A percentile compares a stretch with the other conserved stretches of the same genome.
Evolutionary conservation across 1,140 invertebrate genomes (phyloP).

Genomic region (Apis laboriosa): DNA sequence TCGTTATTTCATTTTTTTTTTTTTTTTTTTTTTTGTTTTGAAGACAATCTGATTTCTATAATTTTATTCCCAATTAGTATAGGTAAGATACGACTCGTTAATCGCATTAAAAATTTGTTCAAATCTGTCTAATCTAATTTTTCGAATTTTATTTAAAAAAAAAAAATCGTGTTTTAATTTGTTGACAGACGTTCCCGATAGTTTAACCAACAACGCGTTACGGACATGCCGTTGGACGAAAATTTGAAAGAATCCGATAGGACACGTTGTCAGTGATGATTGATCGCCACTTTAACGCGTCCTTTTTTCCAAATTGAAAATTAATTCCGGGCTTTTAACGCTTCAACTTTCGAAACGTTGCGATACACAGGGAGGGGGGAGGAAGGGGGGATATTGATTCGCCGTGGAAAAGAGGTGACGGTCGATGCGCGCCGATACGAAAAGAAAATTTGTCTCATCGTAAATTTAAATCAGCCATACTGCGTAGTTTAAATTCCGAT

Average conservation of each 20-base stretch:
- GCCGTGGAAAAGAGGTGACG: slow-evolving; percentile 5
- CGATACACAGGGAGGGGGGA: background rate
- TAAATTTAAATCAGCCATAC: slow-evolving; percentile 61
- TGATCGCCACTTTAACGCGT: slow-evolving; percentile 10
- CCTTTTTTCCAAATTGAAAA: slow-evolving; percentile 28
- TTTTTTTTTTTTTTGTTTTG: too few species aligned
- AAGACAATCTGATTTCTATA: background rate
- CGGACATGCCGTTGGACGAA: background rate
- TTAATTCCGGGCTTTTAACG: slow-evolving; percentile 21
- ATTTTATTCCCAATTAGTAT: background rate
- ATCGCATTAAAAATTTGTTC: too few species aligned
- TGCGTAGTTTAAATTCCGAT: slow-evolving; percentile 53
- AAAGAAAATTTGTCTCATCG: slow-evolving; percentile 58
- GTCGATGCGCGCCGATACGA: background rate
- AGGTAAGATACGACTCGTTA: too few species aligned
- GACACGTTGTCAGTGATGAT: background rate
- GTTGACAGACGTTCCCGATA: background rate
- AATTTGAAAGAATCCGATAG: slow-evolving; percentile 21
- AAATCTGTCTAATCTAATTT: background rate
- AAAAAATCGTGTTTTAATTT: slow-evolving; percentile 8
- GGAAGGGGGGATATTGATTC: slow-evolving; percentile 6
- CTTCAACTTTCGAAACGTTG: slow-evolving; percentile 18
- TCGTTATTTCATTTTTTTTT: too few species aligned
- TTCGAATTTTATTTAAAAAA: background rate
- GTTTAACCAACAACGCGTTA: background rate